Conservation (phyloP, 2,888 invertebrate species). For the Gonocerus acuteangulatus region DNA sequence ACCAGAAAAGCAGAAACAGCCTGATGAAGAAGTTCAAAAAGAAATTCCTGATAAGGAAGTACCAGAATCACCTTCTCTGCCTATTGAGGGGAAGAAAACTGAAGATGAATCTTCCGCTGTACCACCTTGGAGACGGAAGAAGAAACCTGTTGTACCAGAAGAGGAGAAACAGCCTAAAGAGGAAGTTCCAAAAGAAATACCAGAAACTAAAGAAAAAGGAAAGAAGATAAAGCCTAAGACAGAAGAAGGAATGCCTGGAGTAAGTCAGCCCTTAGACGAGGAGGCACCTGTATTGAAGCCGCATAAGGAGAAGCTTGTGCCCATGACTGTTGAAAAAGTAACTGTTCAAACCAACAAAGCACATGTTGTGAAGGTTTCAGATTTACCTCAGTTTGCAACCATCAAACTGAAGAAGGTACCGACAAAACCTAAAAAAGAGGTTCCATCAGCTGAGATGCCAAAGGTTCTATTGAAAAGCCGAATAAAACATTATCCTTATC, state of each 20-base stretch:
- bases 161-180: too few species aligned
- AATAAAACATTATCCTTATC: slow-evolving; percentile 51
- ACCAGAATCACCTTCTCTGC: too few species aligned
- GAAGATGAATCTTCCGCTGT: slow-evolving; percentile 40
- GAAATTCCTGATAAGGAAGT: slow-evolving; percentile 1
- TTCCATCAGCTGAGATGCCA: slow-evolving; percentile 48
- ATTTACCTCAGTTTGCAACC: slow-evolving; percentile 55
- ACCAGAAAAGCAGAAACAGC: slow-evolving; percentile 23
- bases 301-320: slow-evolving; percentile 1
- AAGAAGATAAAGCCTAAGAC: slow-evolving; percentile 36
- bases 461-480: slow-evolving; percentile 64
- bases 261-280: slow-evolving; percentile 31
- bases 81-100: slow-evolving; percentile 25
- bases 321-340: slow-evolving; percentile 41
- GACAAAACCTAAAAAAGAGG: slow-evolving; percentile 48
- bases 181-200: slow-evolving; percentile 42
- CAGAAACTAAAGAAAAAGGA: slow-evolving; percentile 26
- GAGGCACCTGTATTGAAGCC: slow-evolving; percentile 2
- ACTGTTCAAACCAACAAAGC: slow-evolving; percentile 43
- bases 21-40: neutral
- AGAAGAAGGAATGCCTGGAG: slow-evolving; percentile 24
- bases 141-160: too few species aligned
- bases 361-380: slow-evolving; percentile 39
- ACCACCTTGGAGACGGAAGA: too few species aligned
- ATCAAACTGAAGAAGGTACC: slow-evolving; percentile 46